Evolutionary conservation across 2,113 vertebrate species (phyloP), one percentile per base, ranked within the genome.

Genomic region (Cercopithecus mona): DNA sequence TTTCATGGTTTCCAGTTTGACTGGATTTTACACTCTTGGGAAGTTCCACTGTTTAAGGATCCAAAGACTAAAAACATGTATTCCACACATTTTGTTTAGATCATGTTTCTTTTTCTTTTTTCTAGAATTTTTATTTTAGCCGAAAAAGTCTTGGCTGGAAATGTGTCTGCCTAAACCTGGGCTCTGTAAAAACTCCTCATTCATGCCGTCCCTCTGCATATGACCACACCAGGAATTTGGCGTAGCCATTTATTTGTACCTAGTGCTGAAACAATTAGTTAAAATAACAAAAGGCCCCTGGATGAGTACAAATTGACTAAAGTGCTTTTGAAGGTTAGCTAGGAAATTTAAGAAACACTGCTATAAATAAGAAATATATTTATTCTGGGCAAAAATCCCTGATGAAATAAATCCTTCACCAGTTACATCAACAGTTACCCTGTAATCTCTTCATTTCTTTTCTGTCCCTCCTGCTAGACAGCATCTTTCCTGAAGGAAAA

Each of bases 391-490:
- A 70, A n/a, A 95, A 95, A 20, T 70, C 85, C 84, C 4, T 0
- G 20, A 72, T 96, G 93, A 66, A 93, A 48, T 8, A 57, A 86
- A 68, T 11, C 76, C 43, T 82, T 22, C 5, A 25, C 57, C 38
- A 92, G 82, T 94, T 61, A 57, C 17, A 57, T 73, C 23, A 82
- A 52, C 76, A 57, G 70, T 55, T 88, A 3, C n/a, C 50, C 90
- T 27, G 2, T 92, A 64, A 96, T 97, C 61, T 88, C 92, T 91
- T 35, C 25, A 14, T 92, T 93, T 93, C 86, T 90, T 95, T 55
- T 61, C 61, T 55, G 0, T 68, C 25, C 0, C n/a, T 61, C 38
- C 20, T 23, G 0, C 0, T 8, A 1, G 0, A 2, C 2, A 40
- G 6, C 35, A 9, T 59, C 70, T 90, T 55, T 90, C 72, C 90